Evolutionary conservation across 2,888 invertebrate genomes (phyloP).

Genomic region (Cryptosula pallasiana): DNA sequence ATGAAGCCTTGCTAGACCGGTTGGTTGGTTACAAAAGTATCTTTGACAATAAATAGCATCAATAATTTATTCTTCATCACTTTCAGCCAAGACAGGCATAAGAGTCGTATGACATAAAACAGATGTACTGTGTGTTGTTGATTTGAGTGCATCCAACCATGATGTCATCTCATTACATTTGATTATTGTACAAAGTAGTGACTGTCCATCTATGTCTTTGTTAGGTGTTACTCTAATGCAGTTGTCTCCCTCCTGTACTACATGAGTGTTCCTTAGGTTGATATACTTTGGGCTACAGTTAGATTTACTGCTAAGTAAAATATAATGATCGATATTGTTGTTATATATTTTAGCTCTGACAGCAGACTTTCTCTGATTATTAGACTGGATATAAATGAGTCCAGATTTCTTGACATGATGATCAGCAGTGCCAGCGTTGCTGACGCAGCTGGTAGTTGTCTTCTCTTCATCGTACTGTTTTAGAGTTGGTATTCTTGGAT

Average conservation of each 20-base stretch:
- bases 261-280: not conserved
- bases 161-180: not conserved
- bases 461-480: conserved; percentile 1
- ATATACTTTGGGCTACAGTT: not conserved
- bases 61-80: too few relatives aligned
- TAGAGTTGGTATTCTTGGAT: conserved; percentile 5
- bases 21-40: too few relatives aligned
- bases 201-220: conserved; percentile 2
- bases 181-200: not conserved
- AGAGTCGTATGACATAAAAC: not conserved
- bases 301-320: not conserved
- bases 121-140: not conserved
- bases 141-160: not conserved
- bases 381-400: not conserved
- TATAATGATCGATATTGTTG: not conserved
- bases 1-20: too few relatives aligned
- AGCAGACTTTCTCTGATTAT: not conserved
- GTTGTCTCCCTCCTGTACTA: not conserved
- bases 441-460: not conserved
- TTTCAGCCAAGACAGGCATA: not conserved
- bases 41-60: too few relatives aligned
- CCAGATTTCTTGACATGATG: not conserved
- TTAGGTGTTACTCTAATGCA: not conserved
- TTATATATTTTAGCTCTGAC: conserved; percentile 10
- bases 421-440: not conserved